Evolutionary conservation across 2,888 invertebrate genomes (phyloP), one percentile per base, ranked within the genome.

Genomic region (Calameuta idolon): DNA sequence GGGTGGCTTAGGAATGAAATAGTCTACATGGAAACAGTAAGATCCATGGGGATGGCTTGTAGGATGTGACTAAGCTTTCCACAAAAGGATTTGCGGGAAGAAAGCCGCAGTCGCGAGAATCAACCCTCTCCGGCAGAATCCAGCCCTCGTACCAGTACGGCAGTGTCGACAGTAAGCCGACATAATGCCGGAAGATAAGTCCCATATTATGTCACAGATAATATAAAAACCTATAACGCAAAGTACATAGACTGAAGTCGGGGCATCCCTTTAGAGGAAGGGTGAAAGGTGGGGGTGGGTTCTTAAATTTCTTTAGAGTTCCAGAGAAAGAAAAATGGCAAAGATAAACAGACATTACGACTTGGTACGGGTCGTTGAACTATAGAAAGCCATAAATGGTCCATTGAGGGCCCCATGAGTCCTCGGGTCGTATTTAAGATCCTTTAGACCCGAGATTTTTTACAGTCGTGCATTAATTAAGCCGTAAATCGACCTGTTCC

Each of bases 191-290:
- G 81, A 79, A 82, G 86, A 87, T 87, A 86, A 87, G 86, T 82
- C 82, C 82, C 84, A 82, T 85, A 87, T 87, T 87, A 86, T 84
- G 87, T 87, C 86, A 84, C 85, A 79, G 81, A 83, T 84, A 84
- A 85, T 83, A 75, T 83, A 82, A 83, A 85, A 84, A 31, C 71
- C 71, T 71, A 71, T 34, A 34, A 31, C 71, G 71, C 71, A 71
- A 71, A 71, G 71, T 71, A 71, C 34, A 71, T 71, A 71, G 15
- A 31, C 33, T 15, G 31, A 33, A 33, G 31, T 71, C 71, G 71
- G 15, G 33, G 5, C 12, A 34, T 71, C 33, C 33, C 55, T 55
- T 55, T 55, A 5, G 55, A 55, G 55, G 23, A 55, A 23, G 40
- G 40, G 40, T 55, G 23, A 55, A 55, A 5, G 55, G 23, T 23